A percentile compares a stretch with the other conserved stretches of the same genome.
Conservation (phyloP, 2,113 vertebrate genomes). For the Heliornis fulica region DNA sequence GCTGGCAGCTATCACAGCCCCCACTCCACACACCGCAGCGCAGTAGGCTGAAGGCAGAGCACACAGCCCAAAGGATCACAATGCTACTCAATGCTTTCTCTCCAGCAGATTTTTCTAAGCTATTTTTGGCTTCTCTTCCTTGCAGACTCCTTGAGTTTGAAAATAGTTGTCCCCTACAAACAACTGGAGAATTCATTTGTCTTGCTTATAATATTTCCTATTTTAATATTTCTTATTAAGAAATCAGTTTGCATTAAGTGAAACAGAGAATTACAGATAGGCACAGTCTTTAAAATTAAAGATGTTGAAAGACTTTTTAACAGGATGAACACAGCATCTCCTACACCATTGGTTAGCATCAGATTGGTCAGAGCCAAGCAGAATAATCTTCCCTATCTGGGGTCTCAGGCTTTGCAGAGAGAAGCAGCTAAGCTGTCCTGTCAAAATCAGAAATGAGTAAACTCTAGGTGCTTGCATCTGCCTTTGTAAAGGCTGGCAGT, state of each 20-base stretch:
- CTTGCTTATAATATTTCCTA: not conserved
- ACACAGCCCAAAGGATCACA: not conserved
- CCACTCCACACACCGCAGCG: not conserved
- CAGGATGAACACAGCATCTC: not conserved
- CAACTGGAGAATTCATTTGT: not conserved
- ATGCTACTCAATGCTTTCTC: not conserved
- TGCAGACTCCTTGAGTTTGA: not conserved
- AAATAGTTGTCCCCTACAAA: not conserved
- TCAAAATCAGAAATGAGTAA: not conserved
- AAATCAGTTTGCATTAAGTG: not conserved
- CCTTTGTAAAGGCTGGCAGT: not conserved
- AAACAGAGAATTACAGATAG: not conserved
- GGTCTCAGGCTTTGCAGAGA: not conserved
- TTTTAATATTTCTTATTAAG: not conserved
- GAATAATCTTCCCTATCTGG: not conserved
- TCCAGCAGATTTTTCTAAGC: not conserved
- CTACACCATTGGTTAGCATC: not conserved
- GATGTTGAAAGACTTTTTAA: not conserved
- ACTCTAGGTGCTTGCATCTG: not conserved
- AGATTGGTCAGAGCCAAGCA: not conserved
- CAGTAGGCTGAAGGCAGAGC: not conserved
- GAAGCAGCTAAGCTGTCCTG: not conserved
- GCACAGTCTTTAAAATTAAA: not conserved
- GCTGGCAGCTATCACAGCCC: conserved; percentile 12
- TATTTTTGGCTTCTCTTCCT: not conserved